These are phyloP conservation scores for Tiaroga cobitis DNA, from an alignment of 2,797 vertebrate species.

Conservation along the genomic window DNA sequence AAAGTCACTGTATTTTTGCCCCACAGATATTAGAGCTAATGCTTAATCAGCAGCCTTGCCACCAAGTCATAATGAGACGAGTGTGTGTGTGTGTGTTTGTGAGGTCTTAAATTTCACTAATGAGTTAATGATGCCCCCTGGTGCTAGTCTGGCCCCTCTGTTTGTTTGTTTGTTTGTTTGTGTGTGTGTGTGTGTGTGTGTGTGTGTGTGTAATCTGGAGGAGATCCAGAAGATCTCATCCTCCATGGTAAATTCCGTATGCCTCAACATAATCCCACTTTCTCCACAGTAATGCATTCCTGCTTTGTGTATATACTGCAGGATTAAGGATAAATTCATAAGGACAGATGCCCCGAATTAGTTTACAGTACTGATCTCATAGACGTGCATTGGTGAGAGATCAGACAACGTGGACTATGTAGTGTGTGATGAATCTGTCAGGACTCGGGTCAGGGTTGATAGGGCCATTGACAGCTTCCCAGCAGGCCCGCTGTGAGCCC, in stretches of 20 bases:
- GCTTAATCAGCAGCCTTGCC: background rate
- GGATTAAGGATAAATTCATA: constrained; percentile 19
- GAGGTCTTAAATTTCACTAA: constrained; percentile 79
- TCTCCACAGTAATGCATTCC: background rate
- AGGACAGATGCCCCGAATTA: background rate
- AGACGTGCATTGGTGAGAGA: constrained; percentile 23
- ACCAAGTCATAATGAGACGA: constrained; percentile 31
- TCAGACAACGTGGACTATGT: constrained; percentile 9
- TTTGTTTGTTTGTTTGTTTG: constrained; percentile 70
- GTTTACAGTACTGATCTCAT: background rate
- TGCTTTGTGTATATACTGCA: constrained; percentile 5
- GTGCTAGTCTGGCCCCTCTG: constrained; percentile 63
- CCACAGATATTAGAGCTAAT: background rate
- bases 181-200: constrained; percentile 69
- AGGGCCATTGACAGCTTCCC: constrained; percentile 82
- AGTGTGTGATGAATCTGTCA: constrained; percentile 82
- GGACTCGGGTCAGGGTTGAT: constrained; percentile 77
- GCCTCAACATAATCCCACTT: background rate
- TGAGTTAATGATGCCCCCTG: constrained; percentile 81
- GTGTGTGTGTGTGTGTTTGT: constrained; percentile 15
- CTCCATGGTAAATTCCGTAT: constrained; percentile 1
- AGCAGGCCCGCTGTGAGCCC: constrained; percentile 83
- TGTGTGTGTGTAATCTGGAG: constrained; percentile 66
- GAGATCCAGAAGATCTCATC: constrained; percentile 35
- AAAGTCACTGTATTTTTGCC: constrained; percentile 10